Percentiles rank a stretch among this genome's conserved stretches.
Evolutionary conservation across 2,797 vertebrate genomes (phyloP).

Genomic region (Dicrostonyx torquatus): DNA sequence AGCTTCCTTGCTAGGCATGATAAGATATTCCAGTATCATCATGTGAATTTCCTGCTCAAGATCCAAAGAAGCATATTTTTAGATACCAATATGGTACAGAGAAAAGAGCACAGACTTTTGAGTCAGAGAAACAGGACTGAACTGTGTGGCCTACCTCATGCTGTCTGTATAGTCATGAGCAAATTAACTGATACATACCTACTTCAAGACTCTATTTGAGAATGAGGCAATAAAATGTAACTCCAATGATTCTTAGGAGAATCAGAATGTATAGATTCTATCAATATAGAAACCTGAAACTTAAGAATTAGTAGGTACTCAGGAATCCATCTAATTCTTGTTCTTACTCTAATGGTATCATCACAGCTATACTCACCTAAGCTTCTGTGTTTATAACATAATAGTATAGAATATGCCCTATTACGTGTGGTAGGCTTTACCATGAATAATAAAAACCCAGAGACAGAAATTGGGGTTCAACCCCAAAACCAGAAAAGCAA

Average conservation of each 20-base stretch:
- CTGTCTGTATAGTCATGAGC: background rate
- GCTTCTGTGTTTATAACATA: slow-evolving; percentile 18
- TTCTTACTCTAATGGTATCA: slow-evolving; percentile 4
- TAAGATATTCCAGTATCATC: slow-evolving; percentile 30
- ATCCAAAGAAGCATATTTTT: slow-evolving; percentile 51
- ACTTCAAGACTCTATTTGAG: slow-evolving; percentile 32
- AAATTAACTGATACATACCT: background rate
- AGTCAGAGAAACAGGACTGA: background rate
- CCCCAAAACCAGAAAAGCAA: too few relatives aligned
- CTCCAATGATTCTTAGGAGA: background rate
- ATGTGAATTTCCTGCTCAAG: slow-evolving; percentile 43
- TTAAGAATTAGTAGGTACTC: background rate
- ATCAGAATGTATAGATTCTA: background rate
- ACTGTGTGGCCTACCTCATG: background rate
- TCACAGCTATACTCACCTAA: background rate
- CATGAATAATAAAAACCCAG: too few relatives aligned
- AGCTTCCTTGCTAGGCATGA: background rate
- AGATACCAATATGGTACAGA: slow-evolving; percentile 24
- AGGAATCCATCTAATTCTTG: background rate
- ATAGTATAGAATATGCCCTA: slow-evolving; percentile 1
- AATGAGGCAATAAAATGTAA: slow-evolving; percentile 11
- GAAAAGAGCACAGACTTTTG: slow-evolving; percentile 42
- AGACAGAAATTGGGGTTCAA: too few relatives aligned
- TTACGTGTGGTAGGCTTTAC: background rate
- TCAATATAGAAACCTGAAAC: background rate